Evolutionary conservation across 2,888 invertebrate genomes (phyloP).

Genomic region (Coenonympha arcania): DNA sequence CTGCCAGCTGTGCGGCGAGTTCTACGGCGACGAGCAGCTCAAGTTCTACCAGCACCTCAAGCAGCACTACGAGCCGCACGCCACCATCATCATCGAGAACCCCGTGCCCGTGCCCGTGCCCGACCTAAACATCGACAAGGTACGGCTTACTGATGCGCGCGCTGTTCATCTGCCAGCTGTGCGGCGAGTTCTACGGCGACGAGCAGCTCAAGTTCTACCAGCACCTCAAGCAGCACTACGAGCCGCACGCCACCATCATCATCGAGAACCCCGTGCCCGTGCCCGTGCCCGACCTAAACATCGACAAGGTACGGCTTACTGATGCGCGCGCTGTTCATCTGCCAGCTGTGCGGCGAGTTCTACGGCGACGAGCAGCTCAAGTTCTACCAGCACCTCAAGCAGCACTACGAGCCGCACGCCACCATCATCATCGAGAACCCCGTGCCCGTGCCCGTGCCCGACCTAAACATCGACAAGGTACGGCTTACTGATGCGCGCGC

Average conservation of each 20-base stretch:
- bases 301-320: conserved; percentile 60
- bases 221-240: conserved; percentile 87
- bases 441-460: conserved; percentile 41
- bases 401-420: conserved; percentile 81
- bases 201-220: conserved; percentile 89
- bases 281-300: conserved; percentile 47
- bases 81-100: conserved; percentile 58
- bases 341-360: conserved; percentile 84
- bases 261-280: conserved; percentile 59
- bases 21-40: conserved; percentile 81
- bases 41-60: conserved; percentile 90
- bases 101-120: conserved; percentile 45
- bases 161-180: conserved; percentile 82
- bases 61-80: conserved; percentile 82
- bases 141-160: conserved; percentile 58
- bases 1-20: conserved; percentile 86
- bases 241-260: conserved; percentile 70
- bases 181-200: conserved; percentile 79
- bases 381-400: conserved; percentile 89
- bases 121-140: conserved; percentile 63
- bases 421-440: conserved; percentile 61
- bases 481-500: conserved; percentile 58
- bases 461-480: conserved; percentile 62
- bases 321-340: conserved; percentile 75
- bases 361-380: conserved; percentile 82